A percentile compares a stretch with the other conserved stretches of the same genome.
Conservation (phyloP, 2,888 invertebrate species). For the Drosophila subsilvestris region DNA sequence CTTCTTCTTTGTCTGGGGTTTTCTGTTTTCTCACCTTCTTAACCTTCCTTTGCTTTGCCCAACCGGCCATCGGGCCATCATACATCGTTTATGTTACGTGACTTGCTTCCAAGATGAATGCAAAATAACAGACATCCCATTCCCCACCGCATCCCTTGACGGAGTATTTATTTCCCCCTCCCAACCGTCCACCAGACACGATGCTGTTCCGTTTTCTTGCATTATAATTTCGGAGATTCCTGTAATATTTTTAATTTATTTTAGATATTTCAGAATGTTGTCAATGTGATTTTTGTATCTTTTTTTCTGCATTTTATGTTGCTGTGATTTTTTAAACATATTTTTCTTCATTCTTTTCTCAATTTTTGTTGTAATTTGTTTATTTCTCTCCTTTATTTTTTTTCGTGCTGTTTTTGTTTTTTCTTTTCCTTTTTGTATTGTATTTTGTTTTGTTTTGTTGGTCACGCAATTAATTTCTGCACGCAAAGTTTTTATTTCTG, state of each 20-base stretch:
- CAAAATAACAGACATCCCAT: slow-evolving; percentile 52
- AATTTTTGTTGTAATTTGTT: neutral
- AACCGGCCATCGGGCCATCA: slow-evolving; percentile 32
- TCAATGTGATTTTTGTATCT: neutral
- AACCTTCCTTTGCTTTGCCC: slow-evolving; percentile 21
- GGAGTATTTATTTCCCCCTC: slow-evolving; percentile 12
- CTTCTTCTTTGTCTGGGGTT: slow-evolving; percentile 22
- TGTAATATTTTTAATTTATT: too few species aligned
- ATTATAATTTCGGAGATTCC: too few species aligned
- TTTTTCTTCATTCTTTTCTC: neutral
- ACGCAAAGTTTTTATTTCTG: slow-evolving; percentile 59
- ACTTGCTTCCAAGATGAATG: slow-evolving; percentile 68
- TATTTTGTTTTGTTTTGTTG: slow-evolving; percentile 59
- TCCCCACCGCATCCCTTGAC: slow-evolving; percentile 7
- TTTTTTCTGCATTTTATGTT: neutral
- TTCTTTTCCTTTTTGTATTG: slow-evolving; percentile 11
- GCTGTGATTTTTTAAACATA: too few species aligned
- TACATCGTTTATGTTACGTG: slow-evolving; percentile 55
- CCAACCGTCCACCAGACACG: too few species aligned
- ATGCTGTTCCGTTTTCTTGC: too few species aligned
- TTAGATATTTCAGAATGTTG: too few species aligned
- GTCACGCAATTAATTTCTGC: slow-evolving; percentile 77
- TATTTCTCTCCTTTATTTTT: neutral
- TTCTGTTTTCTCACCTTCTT: slow-evolving; percentile 44
- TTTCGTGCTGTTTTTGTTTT: slow-evolving; percentile 12